A percentile compares a stretch with the other conserved stretches of the same genome.
Conservation (phyloP, 1,140 invertebrate species). For the Panagrolaimus sp. region DNA sequence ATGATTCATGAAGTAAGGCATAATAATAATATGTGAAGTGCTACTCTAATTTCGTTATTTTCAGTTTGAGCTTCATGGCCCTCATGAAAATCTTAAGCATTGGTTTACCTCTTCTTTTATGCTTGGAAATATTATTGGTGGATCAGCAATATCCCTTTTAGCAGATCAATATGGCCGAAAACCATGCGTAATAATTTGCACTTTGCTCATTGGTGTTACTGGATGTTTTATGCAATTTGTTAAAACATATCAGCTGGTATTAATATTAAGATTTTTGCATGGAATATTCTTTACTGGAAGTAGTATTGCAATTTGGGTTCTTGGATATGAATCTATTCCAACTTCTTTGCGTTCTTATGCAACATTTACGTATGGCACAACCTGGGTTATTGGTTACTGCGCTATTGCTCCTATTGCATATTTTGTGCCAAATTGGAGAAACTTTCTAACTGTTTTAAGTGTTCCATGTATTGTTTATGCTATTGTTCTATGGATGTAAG, state of each 20-base stretch:
- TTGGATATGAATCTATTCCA: conserved; percentile 48
- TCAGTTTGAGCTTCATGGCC: not conserved
- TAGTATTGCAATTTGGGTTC: conserved; percentile 40
- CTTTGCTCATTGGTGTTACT: conserved; percentile 32
- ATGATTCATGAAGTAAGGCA: not conserved
- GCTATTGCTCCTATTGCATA: conserved; percentile 35
- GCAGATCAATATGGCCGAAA: conserved; percentile 24
- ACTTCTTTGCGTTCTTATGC: conserved; percentile 40
- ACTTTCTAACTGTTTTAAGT: not conserved
- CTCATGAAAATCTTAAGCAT: not conserved
- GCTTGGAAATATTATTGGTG: conserved; percentile 1
- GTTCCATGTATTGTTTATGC: not conserved
- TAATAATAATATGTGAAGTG: no score
- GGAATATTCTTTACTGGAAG: conserved; percentile 39
- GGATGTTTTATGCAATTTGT: conserved; percentile 13
- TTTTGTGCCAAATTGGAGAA: conserved; percentile 30
- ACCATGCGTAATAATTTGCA: conserved; percentile 9
- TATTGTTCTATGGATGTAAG: not conserved
- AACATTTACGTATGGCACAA: conserved; percentile 43
- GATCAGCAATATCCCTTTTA: conserved; percentile 9
- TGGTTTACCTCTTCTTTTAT: not conserved
- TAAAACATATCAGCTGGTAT: conserved; percentile 33
- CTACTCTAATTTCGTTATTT: no score
- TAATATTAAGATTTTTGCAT: conserved; percentile 33
- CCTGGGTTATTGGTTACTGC: conserved; percentile 49